Base-by-base conservation (phyloP, 2,888 invertebrate genomes). In the Axea sp. region DNA sequence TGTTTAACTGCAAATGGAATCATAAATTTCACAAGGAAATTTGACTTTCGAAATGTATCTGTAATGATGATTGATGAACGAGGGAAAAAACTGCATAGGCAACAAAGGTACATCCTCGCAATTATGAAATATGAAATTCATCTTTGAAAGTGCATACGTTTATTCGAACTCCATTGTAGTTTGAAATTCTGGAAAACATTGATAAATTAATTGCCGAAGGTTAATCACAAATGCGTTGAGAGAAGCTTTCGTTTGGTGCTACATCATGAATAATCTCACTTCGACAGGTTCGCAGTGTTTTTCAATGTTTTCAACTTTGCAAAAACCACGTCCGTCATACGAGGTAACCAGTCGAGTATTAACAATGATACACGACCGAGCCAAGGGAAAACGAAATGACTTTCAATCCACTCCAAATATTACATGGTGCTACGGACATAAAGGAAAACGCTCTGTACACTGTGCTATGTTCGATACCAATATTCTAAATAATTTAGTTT, bases 351-450 rank as follows among this genome's bases (percentile, higher is more conserved):
- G 26, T 37, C 39, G 24, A 39, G 37, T 35, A 51, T 65, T 45
- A 55, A 65, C 65, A 22, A 55, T 65, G 65, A 65, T 55, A 47
- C 55, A 65, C 55, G 31, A 19, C 55, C 55, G 37, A 17, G 39
- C 35, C 41, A 45, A 45, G 45, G 37, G 47, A 65, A 65, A 55
- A 55, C 55, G 65, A 65, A 37, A 55, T 55, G 55, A 65, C 65
- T 45, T 65, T 55, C 53, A 65, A 53, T 53, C 55, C 65, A 65
- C 65, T 65, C 47, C 17, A 65, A 65, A 65, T 55, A 55, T 65
- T 55, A 55, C 65, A 47, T 22, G 14, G 12, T n/a, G 26, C 30
- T 26, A 28, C 33, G 9, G 17, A 39, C 33, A 19, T 31, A 26
- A 9, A 47, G 47, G n/a, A 12, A 47, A 37, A 45, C 9, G 8